Percentiles rank a stretch among this genome's conserved stretches.
These are phyloP conservation scores for Colletes latitarsis DNA, from an alignment of 1,140 invertebrate species.

Conservation along the genomic window DNA sequence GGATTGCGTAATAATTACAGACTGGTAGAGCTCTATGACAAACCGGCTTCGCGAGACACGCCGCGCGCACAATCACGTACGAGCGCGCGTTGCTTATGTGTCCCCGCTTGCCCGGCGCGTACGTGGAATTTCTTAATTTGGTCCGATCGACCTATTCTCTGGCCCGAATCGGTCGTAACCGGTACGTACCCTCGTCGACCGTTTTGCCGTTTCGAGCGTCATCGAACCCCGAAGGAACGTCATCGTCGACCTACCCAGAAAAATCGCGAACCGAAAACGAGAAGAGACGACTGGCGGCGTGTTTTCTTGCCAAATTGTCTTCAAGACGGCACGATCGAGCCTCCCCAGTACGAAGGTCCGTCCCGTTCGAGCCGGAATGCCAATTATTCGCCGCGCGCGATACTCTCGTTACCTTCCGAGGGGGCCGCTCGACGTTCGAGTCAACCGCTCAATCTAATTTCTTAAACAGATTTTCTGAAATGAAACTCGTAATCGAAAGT, in stretches of 20 bases:
- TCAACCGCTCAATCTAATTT: no score
- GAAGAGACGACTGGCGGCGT: background rate
- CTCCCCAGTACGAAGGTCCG: background rate
- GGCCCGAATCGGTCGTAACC: conserved; percentile 52
- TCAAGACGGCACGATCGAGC: background rate
- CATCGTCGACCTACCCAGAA: background rate
- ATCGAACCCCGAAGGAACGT: conserved; percentile 10
- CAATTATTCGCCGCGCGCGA: background rate
- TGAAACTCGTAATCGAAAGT: no score
- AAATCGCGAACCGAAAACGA: no score
- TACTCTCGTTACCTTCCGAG: background rate
- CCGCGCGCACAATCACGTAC: conserved; percentile 35
- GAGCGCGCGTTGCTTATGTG: conserved; percentile 13
- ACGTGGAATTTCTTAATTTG: conserved; percentile 62
- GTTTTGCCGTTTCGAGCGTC: conserved; percentile 9
- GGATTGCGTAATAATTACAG: conserved; percentile 59
- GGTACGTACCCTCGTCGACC: background rate
- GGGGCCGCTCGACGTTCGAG: background rate
- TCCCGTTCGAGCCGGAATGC: background rate
- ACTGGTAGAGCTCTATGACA: conserved; percentile 44
- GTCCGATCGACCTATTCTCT: conserved; percentile 60
- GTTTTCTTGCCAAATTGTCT: background rate
- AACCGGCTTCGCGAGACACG: conserved; percentile 53
- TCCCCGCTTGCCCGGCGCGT: background rate
- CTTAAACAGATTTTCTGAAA: no score